Evolutionary conservation across 1,140 invertebrate genomes (phyloP), one percentile per base, ranked within the genome.

Genomic region (Orchesella cincta): DNA sequence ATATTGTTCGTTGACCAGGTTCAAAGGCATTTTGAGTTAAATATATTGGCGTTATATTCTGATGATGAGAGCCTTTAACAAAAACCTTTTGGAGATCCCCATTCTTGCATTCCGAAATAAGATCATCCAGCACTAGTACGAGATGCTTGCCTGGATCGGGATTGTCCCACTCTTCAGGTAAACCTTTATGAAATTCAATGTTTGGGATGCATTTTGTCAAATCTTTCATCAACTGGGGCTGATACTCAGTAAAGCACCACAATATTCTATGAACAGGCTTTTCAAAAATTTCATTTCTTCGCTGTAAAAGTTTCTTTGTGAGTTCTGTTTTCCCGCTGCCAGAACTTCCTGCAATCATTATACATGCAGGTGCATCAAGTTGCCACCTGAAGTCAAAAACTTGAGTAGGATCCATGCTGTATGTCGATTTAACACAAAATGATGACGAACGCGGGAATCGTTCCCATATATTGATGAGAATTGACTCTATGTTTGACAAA

Each of bases 101-200:
- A 57, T 31, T 72, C 33, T 64, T 67, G 29, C 29, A 75, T 54
- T 77, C 72, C 20, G 64, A 20, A 75, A 79, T 79, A 5, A 79
- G 75, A 34, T 79, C 78, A 36, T 77, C 78, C 71, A 79, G n/a
- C 14, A 79, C 35, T 26, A 76, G 31, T 1, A 79, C 12, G 18
- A 54, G 62, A 12, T 72, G 75, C 23, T 26, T 57, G 0, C 12
- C 29, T 1, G 64, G 39, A 14, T 36, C 12, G 1, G 39, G 36
- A n/a, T 67, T 51, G 8, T 28, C 29, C 33, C 73, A 75, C 1
- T 75, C 74, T 1, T 12, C 39, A 1, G 57, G 33, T 5, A 75
- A 1, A 0, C 77, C 70, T 52, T 76, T 52, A 16, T 76, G 64
- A 76, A 78, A 78, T 73, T 76, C 62, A 23, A 72, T 52, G 34